Evolutionary conservation across 2,113 vertebrate species (phyloP).

Genomic region (Noturus placidus): DNA sequence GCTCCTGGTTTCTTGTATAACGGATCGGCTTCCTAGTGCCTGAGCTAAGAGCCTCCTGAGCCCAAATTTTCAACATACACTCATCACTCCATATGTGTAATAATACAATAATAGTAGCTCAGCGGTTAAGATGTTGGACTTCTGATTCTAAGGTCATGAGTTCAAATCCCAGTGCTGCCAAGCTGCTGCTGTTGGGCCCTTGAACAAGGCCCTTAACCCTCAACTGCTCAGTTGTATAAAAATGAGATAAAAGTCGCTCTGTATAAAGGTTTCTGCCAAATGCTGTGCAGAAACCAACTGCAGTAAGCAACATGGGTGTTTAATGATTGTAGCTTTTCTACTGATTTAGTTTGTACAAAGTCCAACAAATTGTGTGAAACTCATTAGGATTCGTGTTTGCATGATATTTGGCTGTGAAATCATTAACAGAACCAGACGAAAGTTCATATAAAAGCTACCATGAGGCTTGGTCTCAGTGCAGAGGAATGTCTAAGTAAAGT

Average conservation of each 20-base stretch:
- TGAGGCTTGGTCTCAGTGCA: not conserved
- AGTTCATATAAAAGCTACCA: not conserved
- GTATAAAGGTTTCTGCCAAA: too few relatives aligned
- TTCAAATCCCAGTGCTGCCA: too few relatives aligned
- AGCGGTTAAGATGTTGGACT: too few relatives aligned
- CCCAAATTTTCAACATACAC: not conserved
- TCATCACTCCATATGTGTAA: not conserved
- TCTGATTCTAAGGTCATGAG: too few relatives aligned
- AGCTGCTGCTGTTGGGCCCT: too few relatives aligned
- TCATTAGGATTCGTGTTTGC: not conserved
- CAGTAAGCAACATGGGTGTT: not conserved
- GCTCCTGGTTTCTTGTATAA: not conserved
- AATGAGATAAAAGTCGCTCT: too few relatives aligned
- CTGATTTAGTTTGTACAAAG: not conserved
- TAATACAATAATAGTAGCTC: not conserved
- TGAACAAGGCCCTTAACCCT: too few relatives aligned
- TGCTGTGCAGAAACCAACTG: too few relatives aligned
- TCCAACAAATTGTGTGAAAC: not conserved
- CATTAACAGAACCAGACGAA: not conserved
- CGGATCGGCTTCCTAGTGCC: not conserved
- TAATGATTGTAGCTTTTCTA: not conserved
- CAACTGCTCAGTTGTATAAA: too few relatives aligned
- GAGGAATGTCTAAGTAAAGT: not conserved
- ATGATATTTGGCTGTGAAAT: not conserved
- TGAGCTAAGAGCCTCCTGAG: too few relatives aligned